Evolutionary conservation across 1,140 invertebrate species (phyloP).

Genomic region (Metopolophium dirhodum): DNA sequence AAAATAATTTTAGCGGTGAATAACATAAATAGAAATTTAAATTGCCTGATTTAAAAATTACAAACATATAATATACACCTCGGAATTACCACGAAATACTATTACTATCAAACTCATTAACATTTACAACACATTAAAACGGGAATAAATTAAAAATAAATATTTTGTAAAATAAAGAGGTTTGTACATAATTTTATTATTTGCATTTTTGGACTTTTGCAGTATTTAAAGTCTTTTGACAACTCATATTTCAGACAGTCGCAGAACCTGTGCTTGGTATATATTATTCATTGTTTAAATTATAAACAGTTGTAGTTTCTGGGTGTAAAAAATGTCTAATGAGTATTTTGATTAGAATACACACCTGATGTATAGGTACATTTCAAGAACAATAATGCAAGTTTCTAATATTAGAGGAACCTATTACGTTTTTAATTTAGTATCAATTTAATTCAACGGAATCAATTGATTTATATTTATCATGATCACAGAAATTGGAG

Average conservation of each 20-base stretch:
- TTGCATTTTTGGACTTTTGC: background rate
- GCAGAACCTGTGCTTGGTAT: background rate
- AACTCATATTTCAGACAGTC: background rate
- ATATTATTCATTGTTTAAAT: too few relatives aligned
- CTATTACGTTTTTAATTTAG: background rate
- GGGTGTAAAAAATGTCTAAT: background rate
- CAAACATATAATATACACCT: background rate
- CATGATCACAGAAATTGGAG: background rate
- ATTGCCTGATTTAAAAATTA: background rate
- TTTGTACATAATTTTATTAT: background rate
- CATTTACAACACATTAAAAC: background rate
- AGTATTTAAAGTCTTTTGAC: background rate
- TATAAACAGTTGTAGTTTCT: background rate
- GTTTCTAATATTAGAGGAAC: background rate
- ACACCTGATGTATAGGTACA: background rate
- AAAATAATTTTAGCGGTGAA: background rate
- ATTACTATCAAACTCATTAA: background rate
- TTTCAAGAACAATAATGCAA: background rate
- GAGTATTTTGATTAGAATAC: background rate
- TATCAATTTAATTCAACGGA: background rate
- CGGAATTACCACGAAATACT: background rate
- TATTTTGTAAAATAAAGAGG: background rate
- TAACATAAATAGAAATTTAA: background rate
- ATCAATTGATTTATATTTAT: background rate
- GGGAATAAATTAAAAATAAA: background rate